Evolutionary conservation across 1,140 invertebrate species (phyloP), one percentile per base, ranked within the genome.

Genomic region (Scaptomyza hsui): DNA sequence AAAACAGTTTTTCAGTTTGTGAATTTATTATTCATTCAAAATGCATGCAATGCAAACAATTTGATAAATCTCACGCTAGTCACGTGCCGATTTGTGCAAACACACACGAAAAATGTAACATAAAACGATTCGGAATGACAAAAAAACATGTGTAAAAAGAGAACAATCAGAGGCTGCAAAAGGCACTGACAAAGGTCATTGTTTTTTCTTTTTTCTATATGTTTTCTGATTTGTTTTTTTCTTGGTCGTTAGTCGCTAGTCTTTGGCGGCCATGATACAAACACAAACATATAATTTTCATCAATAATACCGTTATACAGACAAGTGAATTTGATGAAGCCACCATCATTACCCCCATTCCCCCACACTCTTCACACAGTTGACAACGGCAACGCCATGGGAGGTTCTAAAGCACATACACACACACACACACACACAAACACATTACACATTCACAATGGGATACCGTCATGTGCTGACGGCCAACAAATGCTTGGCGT

Each of bases 241-340:
- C 12, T 63, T 52, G 47, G 35, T 32, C 60, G 52, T 56, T 56
- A 69, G 59, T 24, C 44, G 63, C 42, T 52, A 35, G 24, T 55
- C 59, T 56, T 55, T 53, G 67, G 26, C 42, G 45, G 61, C 35
- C 26, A 71, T 65, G 68, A 73, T 76, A 63, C 74, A 21, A 74
- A 75, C 72, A 70, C 72, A 77, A 74, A 75, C 75, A 71, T 77
- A 75, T 75, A 77, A 77, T 75, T 77, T 77, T 75, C 75, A 77
- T 77, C 75, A 75, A 71, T 77, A 77, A 71, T 72, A 75, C 65
- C 72, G 61, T 63, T 77, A 57, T 65, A 65, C 75, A 75, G 75
- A 77, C 75, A 75, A 77, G 72, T 77, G 72, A 75, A 77, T 77
- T 77, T 77, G 75, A 75, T 75, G 72, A 75, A 71, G 75, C 61